Conservation (phyloP, 2,888 invertebrate genomes). For the Pristionchus arcanus region DNA sequence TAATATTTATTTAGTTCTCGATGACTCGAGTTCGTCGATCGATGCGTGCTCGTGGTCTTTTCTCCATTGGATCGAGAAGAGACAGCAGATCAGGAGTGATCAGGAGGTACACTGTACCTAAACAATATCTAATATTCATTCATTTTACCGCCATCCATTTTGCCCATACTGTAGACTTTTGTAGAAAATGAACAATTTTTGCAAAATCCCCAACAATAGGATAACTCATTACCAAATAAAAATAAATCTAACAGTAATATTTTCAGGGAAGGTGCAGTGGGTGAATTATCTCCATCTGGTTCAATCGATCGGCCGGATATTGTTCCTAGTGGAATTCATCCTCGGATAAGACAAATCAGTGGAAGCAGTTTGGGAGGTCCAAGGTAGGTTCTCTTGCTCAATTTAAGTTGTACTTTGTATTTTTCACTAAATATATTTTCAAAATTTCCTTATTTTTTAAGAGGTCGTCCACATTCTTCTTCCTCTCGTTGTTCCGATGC, state of each 20-base stretch:
- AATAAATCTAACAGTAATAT: no score
- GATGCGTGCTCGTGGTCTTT: slow-evolving; percentile 54
- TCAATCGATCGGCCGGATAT: slow-evolving; percentile 8
- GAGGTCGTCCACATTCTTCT: slow-evolving; percentile 44
- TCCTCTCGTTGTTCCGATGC: slow-evolving; percentile 61
- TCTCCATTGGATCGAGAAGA: slow-evolving; percentile 54
- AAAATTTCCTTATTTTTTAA: not conserved
- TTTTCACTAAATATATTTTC: no score
- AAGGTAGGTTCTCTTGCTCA: not conserved
- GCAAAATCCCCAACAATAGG: no score
- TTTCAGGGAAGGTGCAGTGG: slow-evolving; percentile 31
- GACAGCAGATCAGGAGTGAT: slow-evolving; percentile 45
- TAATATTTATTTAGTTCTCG: slow-evolving; percentile 61
- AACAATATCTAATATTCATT: no score
- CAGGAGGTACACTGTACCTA: not conserved
- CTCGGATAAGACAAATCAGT: slow-evolving; percentile 8
- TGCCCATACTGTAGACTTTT: no score
- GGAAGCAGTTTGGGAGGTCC: not conserved
- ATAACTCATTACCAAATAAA: no score
- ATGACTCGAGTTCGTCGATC: slow-evolving; percentile 64
- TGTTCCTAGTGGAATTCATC: slow-evolving; percentile 11
- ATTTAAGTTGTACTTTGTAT: not conserved
- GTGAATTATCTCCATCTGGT: not conserved
- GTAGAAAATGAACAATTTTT: no score
- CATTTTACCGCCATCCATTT: no score